Evolutionary conservation across 2,113 vertebrate species (phyloP).

Genomic region (Verasper variegatus): DNA sequence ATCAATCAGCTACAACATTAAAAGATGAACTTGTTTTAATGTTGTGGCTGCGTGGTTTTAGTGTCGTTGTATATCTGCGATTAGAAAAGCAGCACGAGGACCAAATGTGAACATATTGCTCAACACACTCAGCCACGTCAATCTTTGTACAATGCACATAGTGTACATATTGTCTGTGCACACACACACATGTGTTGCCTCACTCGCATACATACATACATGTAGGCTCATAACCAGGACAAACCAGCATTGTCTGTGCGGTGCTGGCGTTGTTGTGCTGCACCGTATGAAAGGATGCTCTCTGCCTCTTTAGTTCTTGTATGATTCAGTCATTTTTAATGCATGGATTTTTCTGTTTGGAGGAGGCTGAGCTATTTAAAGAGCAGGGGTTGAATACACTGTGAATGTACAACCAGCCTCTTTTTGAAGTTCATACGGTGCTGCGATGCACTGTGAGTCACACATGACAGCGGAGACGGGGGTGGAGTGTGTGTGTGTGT

Average conservation of each 20-base stretch:
- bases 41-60: neutral
- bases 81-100: neutral
- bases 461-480: conserved; percentile 78
- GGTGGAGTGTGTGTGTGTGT: conserved; percentile 57
- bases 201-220: conserved; percentile 17
- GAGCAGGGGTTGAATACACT: conserved; percentile 71
- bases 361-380: conserved; percentile 80
- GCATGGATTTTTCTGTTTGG: conserved; percentile 71
- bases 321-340: conserved; percentile 80
- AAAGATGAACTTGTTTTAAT: neutral
- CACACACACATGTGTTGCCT: conserved; percentile 9
- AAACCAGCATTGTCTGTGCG: conserved; percentile 51
- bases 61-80: neutral
- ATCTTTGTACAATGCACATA: neutral
- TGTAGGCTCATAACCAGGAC: conserved; percentile 25
- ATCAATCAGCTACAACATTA: neutral
- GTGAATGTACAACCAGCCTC: conserved; percentile 77
- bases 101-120: neutral
- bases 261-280: conserved; percentile 9
- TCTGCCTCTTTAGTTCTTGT: conserved; percentile 69
- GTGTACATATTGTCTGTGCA: neutral
- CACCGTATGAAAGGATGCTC: conserved; percentile 40
- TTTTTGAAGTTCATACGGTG: conserved; percentile 79
- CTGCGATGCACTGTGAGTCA: conserved; percentile 77
- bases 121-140: neutral